These are phyloP conservation scores for Montipora capricornis DNA, from an alignment of 64 coral and sea anemone species.

Conservation along the genomic window DNA sequence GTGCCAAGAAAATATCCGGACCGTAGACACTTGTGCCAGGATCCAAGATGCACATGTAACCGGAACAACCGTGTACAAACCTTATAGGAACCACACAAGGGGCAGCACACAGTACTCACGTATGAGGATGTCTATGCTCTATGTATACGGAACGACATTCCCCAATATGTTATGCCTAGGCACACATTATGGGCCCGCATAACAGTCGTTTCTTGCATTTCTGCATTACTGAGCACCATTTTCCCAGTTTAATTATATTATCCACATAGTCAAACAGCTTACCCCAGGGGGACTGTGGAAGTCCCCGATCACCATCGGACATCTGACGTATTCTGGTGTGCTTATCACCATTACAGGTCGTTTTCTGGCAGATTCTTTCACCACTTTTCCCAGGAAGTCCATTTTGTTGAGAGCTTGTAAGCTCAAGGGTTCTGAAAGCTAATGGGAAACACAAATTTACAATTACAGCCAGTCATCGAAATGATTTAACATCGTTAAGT, in stretches of 20 bases:
- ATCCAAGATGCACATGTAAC: not conserved
- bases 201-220: too few relatives aligned
- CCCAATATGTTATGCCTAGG: not conserved
- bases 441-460: not conserved
- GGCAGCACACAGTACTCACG: not conserved
- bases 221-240: too few relatives aligned
- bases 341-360: slow-evolving; percentile 70
- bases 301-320: slow-evolving; percentile 71
- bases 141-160: not conserved
- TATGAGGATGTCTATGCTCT: not conserved
- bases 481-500: not conserved
- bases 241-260: not conserved
- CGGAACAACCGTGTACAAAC: not conserved
- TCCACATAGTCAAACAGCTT: slow-evolving; percentile 5
- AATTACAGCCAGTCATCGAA: slow-evolving; percentile 1
- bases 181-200: not conserved
- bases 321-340: slow-evolving; percentile 68
- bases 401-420: slow-evolving; percentile 31
- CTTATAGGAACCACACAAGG: not conserved
- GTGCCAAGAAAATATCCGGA: not conserved
- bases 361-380: slow-evolving; percentile 64
- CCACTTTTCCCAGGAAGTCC: slow-evolving; percentile 73
- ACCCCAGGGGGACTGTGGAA: slow-evolving; percentile 66
- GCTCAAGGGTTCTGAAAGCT: slow-evolving; percentile 46
- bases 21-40: not conserved